These are phyloP conservation scores for Anser brachyrhynchus DNA, from an alignment of 2,113 vertebrate species.

Conservation along the genomic window DNA sequence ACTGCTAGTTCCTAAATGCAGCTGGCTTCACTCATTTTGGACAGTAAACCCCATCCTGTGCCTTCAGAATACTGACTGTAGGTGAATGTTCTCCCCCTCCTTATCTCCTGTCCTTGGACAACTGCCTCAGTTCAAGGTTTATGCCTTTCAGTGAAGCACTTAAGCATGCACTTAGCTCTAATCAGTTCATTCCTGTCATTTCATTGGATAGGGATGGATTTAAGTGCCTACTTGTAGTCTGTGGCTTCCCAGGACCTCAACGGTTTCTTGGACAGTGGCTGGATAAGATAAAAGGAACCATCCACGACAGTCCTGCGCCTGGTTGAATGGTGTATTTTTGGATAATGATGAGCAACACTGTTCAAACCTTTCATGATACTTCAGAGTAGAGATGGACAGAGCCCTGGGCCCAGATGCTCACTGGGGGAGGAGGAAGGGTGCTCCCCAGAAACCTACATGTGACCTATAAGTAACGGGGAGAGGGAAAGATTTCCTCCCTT, in stretches of 20 bases:
- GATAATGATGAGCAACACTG: not conserved
- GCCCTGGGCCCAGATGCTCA: not conserved
- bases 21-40: not conserved
- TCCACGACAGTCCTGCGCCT: not conserved
- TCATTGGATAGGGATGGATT: not conserved
- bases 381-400: not conserved
- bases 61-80: not conserved
- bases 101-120: not conserved
- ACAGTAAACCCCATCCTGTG: not conserved
- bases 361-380: not conserved
- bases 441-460: not conserved
- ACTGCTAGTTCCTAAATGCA: not conserved
- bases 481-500: not conserved
- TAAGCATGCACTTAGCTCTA: not conserved
- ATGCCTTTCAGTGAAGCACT: not conserved
- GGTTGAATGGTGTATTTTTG: not conserved
- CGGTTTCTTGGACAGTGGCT: not conserved
- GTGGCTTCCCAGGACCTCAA: not conserved
- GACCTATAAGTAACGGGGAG: not conserved
- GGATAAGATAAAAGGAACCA: not conserved
- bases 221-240: not conserved
- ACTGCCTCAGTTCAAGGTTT: not conserved
- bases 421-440: not conserved
- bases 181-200: not conserved
- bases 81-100: not conserved